phyloP scores from a whole-genome alignment of 35 echinoderm and acorn worm genomes.

The Strongylocentrotus purpuratus region DNA sequence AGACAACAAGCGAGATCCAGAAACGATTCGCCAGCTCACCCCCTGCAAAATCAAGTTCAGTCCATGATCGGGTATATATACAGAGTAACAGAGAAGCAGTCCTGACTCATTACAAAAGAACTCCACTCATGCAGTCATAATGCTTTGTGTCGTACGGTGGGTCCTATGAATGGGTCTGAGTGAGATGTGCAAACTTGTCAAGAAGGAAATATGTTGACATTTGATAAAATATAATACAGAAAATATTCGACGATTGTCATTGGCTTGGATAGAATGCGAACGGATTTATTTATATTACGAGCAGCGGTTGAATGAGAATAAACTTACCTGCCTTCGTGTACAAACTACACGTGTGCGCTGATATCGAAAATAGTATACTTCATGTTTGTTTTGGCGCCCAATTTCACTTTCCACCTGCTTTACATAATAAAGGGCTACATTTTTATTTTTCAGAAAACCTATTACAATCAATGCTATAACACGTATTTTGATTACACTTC shows the following conservation, averaged over 20 bases:
- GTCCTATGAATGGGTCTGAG: background rate
- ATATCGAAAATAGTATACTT: too few species aligned
- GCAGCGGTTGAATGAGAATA: background rate
- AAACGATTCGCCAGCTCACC: background rate
- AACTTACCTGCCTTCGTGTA: too few species aligned
- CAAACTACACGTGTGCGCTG: too few species aligned
- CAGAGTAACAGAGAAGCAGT: background rate
- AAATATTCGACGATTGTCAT: background rate
- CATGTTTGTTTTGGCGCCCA: too few species aligned
- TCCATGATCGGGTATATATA: background rate
- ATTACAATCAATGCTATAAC: too few species aligned
- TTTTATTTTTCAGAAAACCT: too few species aligned
- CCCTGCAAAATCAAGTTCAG: background rate
- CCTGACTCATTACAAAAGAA: background rate
- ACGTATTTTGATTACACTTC: too few species aligned
- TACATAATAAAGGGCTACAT: too few species aligned
- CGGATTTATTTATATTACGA: background rate
- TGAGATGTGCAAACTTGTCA: background rate
- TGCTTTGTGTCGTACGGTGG: background rate
- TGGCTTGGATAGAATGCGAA: background rate
- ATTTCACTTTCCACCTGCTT: too few species aligned
- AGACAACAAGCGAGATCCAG: background rate
- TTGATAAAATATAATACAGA: background rate
- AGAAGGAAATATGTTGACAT: background rate
- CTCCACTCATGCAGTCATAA: background rate